Conservation (phyloP, 2,797 vertebrate genomes). For the Halcyon chelicuti region DNA sequence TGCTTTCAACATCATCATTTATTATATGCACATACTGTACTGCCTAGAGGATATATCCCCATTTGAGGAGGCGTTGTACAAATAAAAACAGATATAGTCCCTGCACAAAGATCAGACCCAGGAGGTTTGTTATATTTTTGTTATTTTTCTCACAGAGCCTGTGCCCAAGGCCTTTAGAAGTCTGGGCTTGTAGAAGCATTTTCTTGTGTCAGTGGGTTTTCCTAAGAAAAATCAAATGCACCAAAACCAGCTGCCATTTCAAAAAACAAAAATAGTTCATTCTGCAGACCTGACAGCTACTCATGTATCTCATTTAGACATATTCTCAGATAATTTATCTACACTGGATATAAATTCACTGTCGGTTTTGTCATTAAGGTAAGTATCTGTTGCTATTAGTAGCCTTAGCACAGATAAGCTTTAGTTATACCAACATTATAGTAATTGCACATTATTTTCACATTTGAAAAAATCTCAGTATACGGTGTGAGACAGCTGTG, state of each 20-base stretch:
- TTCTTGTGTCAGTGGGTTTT: neutral
- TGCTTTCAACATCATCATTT: neutral
- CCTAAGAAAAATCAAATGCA: neutral
- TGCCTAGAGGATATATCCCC: neutral
- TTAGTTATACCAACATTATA: neutral
- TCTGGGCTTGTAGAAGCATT: neutral
- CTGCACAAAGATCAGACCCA: neutral
- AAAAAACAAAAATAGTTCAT: neutral
- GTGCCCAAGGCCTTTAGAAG: neutral
- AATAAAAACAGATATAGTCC: neutral
- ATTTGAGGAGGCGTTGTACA: neutral
- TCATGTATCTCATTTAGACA: neutral
- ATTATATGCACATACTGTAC: neutral
- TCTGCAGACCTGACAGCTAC: neutral
- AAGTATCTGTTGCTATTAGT: neutral
- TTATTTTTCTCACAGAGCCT: neutral
- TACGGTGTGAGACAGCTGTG: neutral
- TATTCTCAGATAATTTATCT: neutral
- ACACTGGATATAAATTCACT: neutral
- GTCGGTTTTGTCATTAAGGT: neutral
- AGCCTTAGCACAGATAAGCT: neutral
- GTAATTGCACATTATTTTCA: neutral
- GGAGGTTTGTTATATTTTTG: neutral
- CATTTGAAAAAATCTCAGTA: neutral
- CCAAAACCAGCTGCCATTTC: neutral